These are phyloP conservation scores for Zapus hudsonius DNA, from an alignment of 2,113 vertebrate species.

Conservation along the genomic window DNA sequence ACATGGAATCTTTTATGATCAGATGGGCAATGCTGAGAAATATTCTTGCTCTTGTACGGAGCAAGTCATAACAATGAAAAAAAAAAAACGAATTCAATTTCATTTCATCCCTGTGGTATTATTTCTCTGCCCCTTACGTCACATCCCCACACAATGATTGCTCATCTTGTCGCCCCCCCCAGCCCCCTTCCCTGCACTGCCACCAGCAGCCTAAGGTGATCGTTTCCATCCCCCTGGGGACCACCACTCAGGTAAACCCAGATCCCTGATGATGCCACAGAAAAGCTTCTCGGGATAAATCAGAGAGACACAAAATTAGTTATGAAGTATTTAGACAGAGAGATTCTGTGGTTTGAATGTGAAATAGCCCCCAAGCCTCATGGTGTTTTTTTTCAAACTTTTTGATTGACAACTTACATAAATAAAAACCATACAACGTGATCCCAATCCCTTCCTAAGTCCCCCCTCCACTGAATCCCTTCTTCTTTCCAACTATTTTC, in stretches of 20 bases:
- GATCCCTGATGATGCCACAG: neutral
- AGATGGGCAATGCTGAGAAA: neutral
- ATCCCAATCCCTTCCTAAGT: no score
- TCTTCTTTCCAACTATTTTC: no score
- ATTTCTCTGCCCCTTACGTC: neutral
- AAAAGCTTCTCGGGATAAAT: neutral
- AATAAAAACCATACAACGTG: no score
- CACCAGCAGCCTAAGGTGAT: no score
- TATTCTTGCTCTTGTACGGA: neutral
- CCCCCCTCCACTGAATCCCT: no score
- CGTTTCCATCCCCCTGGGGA: neutral
- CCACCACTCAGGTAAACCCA: neutral
- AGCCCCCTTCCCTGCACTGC: neutral
- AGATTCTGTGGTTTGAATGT: no score
- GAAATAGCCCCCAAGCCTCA: no score
- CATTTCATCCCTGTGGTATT: neutral
- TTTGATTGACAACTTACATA: no score
- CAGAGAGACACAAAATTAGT: neutral
- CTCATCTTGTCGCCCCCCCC: neutral
- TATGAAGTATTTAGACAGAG: neutral
- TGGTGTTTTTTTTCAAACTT: no score
- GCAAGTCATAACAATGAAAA: neutral
- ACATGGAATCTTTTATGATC: neutral
- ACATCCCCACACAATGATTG: neutral
- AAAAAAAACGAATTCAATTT: conserved; percentile 29